phyloP scores from a whole-genome alignment of 2,888 invertebrate species.

The Drosophila koepferae region DNA sequence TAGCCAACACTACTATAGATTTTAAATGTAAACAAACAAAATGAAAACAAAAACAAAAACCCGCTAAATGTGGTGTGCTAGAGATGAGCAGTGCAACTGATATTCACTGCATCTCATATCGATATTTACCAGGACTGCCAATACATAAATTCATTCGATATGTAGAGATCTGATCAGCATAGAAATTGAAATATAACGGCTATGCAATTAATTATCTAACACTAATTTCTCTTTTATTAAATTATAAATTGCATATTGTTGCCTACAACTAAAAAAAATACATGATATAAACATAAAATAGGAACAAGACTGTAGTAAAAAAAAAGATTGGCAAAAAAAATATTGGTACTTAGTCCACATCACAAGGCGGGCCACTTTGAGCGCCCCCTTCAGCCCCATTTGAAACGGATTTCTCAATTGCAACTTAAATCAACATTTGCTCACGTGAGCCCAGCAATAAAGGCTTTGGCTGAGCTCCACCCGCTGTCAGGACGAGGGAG shows the following conservation, averaged over 20 bases:
- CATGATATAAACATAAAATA: conserved; percentile 27
- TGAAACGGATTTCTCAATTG: not conserved
- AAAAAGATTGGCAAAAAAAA: conserved; percentile 29
- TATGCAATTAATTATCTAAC: not conserved
- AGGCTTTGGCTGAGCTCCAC: conserved; percentile 38
- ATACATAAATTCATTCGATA: not conserved
- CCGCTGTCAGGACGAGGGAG: conserved; percentile 49
- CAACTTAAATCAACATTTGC: conserved; percentile 69
- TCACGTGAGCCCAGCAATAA: conserved; percentile 47
- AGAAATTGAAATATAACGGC: conserved; percentile 33
- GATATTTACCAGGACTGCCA: not conserved
- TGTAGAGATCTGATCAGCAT: conserved; percentile 14
- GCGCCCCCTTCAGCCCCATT: conserved; percentile 23
- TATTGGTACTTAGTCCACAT: conserved; percentile 73
- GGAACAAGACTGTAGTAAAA: conserved; percentile 33
- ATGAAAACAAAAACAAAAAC: conserved; percentile 12
- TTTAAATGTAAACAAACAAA: conserved; percentile 28
- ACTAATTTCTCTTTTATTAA: conserved; percentile 29
- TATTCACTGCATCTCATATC: not conserved
- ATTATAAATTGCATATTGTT: conserved; percentile 59
- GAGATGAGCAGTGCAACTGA: conserved; percentile 18
- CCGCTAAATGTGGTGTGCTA: not conserved
- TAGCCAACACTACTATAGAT: conserved; percentile 21
- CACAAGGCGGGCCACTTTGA: conserved; percentile 63
- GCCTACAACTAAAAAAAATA: conserved; percentile 39